Evolutionary conservation across 2,888 invertebrate species (phyloP), one percentile per base, ranked within the genome.

Genomic region (Ryuthela nishihirai): DNA sequence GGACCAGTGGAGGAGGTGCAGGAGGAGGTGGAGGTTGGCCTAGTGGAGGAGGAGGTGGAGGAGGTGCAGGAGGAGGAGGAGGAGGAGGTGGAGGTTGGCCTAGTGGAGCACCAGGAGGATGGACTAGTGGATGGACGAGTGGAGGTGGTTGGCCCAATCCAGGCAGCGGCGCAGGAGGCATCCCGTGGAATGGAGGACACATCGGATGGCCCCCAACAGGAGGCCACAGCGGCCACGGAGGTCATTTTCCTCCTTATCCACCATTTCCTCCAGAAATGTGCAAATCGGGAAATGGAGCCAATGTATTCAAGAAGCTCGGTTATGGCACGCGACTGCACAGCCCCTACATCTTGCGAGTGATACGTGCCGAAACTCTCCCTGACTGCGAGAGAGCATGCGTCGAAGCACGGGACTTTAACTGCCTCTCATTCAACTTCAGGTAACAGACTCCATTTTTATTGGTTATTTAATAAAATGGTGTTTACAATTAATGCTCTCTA

Each of bases 301-400:
- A 50, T 4, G 44, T 52, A 21, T 67, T 67, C 53, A 61, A 54
- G 35, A 54, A 64, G 18, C 45, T 67, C 6, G 67, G 67, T 12
- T 62, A 65, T 34, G 67, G 67, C 4, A 58, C 64, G 39, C 50
- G 67, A 38, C 35, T 67, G 17, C 43, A 65, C 25, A 60, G 54
- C 25, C 59, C 56, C 25, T 67, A 65, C 39, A 52, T 67, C 21
- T 61, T 61, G 24, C 52, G 66, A 18, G 65, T 67, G 2, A 43
- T 67, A 2, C 48, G 64, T 25, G 64, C 66, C 3, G 67, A 67
- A 7, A 44, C 53, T 4, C 74, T 91, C 69, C 81, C 83, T 1
- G 85, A 87, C 62, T 92, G 92, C 73, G 88, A 92, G 75, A 79
- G 87, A 59, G 89, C 88, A 71, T 91, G 92, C 73, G 81, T 84